Percentiles rank a stretch among this genome's conserved stretches.
Evolutionary conservation across 2,888 invertebrate genomes (phyloP).

Genomic region (Empis livida): DNA sequence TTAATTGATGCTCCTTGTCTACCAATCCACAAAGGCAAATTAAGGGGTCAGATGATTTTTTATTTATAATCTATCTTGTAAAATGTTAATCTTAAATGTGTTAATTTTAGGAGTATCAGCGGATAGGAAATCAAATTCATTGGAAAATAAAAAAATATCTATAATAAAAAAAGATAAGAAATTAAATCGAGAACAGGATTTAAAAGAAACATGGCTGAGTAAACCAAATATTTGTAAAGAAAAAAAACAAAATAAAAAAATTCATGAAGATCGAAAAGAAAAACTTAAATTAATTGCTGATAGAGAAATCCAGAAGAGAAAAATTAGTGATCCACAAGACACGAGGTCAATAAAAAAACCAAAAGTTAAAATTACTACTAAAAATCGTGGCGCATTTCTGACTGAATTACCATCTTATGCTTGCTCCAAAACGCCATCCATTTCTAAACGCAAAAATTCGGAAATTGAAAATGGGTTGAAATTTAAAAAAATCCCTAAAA

Average conservation of each 20-base stretch:
- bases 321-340: background rate
- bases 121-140: too few species aligned
- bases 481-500: background rate
- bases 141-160: too few species aligned
- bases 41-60: background rate
- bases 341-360: slow-evolving; percentile 14
- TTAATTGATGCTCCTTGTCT: background rate
- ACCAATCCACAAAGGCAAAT: background rate
- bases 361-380: slow-evolving; percentile 38
- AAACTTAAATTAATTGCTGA: slow-evolving; percentile 23
- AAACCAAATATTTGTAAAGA: slow-evolving; percentile 18
- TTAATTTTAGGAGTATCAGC: background rate
- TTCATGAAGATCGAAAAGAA: slow-evolving; percentile 22
- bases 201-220: slow-evolving; percentile 25
- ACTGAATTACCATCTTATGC: slow-evolving; percentile 21
- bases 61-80: background rate
- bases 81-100: background rate
- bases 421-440: too few species aligned
- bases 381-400: slow-evolving; percentile 45
- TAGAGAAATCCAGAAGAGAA: slow-evolving; percentile 10
- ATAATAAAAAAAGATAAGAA: too few species aligned
- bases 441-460: too few species aligned
- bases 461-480: too few species aligned
- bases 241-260: slow-evolving; percentile 11
- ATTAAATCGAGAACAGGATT: background rate